Percentiles rank a stretch among this genome's conserved stretches.
These are phyloP conservation scores for Paragorgia papillata DNA, from an alignment of 92 coral and sea anemone genomes.

Conservation along the genomic window DNA sequence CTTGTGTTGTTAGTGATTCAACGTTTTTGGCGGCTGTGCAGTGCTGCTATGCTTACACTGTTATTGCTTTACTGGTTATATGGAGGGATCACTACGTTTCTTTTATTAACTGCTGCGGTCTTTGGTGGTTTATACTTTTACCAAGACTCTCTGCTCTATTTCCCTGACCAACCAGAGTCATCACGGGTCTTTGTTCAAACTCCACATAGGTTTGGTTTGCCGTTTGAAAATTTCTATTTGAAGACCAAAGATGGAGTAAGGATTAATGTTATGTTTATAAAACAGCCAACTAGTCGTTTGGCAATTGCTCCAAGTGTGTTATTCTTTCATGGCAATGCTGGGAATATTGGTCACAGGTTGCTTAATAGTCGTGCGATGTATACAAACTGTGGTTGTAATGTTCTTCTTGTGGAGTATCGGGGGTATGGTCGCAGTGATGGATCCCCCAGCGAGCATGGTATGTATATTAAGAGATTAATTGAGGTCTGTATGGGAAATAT, in stretches of 20 bases:
- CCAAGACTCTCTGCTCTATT: conserved; percentile 89
- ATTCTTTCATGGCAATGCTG: conserved; percentile 96
- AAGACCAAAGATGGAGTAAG: conserved; percentile 90
- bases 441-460: conserved; percentile 96
- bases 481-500: no score
- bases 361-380: conserved; percentile 81
- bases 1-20: conserved; percentile 76
- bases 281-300: conserved; percentile 79
- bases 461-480: conserved; percentile 8
- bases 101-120: conserved; percentile 88
- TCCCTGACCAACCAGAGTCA: conserved; percentile 95
- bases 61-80: conserved; percentile 90
- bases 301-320: conserved; percentile 81
- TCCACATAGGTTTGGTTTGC: conserved; percentile 86
- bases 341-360: conserved; percentile 90
- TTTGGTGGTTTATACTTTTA: conserved; percentile 89
- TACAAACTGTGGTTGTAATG: conserved; percentile 86
- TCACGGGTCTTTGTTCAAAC: conserved; percentile 93
- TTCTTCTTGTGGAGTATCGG: conserved; percentile 91
- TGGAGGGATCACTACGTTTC: conserved; percentile 93
- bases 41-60: conserved; percentile 90
- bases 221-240: conserved; percentile 82
- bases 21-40: conserved; percentile 92
- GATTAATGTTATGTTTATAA: conserved; percentile 86
- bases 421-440: conserved; percentile 99